These are phyloP conservation scores for Noctilio leporinus DNA, from an alignment of 2,113 vertebrate species.

Conservation along the genomic window DNA sequence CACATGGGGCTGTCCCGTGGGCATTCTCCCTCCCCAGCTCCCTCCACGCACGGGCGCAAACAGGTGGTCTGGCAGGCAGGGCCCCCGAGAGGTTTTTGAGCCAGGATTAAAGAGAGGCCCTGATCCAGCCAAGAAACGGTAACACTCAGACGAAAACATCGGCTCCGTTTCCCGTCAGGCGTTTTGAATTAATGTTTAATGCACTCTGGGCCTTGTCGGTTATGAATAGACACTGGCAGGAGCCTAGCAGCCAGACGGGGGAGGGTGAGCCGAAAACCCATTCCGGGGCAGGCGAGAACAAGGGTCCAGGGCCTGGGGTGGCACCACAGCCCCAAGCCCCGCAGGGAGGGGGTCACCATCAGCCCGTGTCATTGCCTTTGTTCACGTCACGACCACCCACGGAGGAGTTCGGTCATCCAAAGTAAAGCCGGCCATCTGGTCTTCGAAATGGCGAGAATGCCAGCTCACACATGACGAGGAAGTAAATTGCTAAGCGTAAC, in stretches of 20 bases:
- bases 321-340: rapidly evolving
- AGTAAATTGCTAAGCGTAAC: not conserved
- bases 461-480: not conserved
- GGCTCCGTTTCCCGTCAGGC: not conserved
- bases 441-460: not conserved
- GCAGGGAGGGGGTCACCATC: not conserved
- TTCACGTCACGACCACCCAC: not conserved
- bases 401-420: not conserved
- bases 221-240: not conserved
- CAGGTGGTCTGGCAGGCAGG: not conserved
- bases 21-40: not conserved
- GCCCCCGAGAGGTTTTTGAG: not conserved
- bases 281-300: not conserved
- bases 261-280: no score
- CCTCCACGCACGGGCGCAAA: not conserved
- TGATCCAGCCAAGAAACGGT: not conserved
- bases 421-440: not conserved
- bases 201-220: not conserved
- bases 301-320: not conserved
- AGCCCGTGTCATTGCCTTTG: not conserved
- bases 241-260: not conserved
- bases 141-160: not conserved
- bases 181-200: slow-evolving; percentile 18
- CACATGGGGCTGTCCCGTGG: not conserved
- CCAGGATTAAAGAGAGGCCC: not conserved